Evolutionary conservation across 2,113 vertebrate genomes (phyloP).

Genomic region (Pipa parva): DNA sequence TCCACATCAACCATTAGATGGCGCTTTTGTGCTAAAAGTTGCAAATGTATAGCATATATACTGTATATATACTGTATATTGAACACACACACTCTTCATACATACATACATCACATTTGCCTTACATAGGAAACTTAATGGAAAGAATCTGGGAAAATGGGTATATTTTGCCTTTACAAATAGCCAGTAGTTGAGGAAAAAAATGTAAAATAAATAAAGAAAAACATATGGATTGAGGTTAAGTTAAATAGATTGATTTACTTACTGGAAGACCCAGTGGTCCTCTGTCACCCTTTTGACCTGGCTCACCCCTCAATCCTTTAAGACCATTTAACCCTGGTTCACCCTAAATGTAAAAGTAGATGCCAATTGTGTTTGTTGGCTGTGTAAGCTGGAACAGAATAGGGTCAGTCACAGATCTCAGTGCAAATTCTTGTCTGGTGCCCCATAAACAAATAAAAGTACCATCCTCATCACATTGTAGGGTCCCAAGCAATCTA

Average conservation of each 20-base stretch:
- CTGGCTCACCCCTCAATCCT: slow-evolving; percentile 90
- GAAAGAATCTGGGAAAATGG: too few species aligned
- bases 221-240: slow-evolving; percentile 56
- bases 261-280: slow-evolving; percentile 98
- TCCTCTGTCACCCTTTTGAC: slow-evolving; percentile 98
- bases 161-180: too few species aligned
- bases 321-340: slow-evolving; percentile 92
- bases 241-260: slow-evolving; percentile 70
- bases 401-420: slow-evolving; percentile 59
- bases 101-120: too few species aligned
- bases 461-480: too few species aligned
- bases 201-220: slow-evolving; percentile 49
- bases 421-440: slow-evolving; percentile 63
- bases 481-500: too few species aligned
- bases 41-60: too few species aligned
- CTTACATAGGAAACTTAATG: too few species aligned
- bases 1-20: too few species aligned
- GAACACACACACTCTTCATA: too few species aligned
- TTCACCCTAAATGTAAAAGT: slow-evolving; percentile 85
- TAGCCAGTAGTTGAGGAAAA: slow-evolving; percentile 38
- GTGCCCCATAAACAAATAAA: slow-evolving; percentile 6
- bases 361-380: slow-evolving; percentile 71
- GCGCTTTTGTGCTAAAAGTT: too few species aligned
- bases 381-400: slow-evolving; percentile 59
- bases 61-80: too few species aligned